Percentiles rank a stretch among this genome's conserved stretches.
Evolutionary conservation across 2,113 vertebrate genomes (phyloP).

Genomic region (Alectura lathami): DNA sequence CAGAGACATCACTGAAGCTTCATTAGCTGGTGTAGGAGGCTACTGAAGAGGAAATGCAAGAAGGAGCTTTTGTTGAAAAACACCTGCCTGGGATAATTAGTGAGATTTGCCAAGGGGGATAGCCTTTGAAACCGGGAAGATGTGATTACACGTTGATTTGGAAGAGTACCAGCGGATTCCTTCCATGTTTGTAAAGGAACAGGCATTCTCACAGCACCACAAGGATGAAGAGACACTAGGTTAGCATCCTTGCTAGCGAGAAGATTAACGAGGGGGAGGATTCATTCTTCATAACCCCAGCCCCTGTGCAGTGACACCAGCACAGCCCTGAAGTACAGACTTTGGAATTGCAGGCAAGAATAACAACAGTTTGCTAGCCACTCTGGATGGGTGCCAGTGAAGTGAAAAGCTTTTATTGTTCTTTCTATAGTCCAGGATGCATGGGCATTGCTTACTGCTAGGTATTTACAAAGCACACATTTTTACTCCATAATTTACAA

Average conservation of each 20-base stretch:
- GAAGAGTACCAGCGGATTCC: neutral
- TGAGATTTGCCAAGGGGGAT: neutral
- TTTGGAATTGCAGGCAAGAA: neutral
- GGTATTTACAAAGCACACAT: neutral
- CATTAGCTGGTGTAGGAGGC: slow-evolving; percentile 28
- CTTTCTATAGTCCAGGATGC: neutral
- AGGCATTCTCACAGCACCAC: neutral
- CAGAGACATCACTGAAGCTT: slow-evolving; percentile 7
- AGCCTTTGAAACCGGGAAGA: neutral
- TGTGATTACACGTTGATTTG: slow-evolving; percentile 19
- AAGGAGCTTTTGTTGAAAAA: slow-evolving; percentile 39
- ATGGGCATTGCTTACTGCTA: neutral
- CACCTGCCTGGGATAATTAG: slow-evolving; percentile 56
- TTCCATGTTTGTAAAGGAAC: neutral
- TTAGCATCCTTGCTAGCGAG: neutral
- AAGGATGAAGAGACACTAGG: neutral
- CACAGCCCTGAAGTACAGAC: neutral
- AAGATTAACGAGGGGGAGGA: neutral
- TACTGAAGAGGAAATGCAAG: neutral
- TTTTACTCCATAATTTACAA: neutral
- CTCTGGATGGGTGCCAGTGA: neutral
- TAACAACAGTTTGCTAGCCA: neutral
- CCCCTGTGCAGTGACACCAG: neutral
- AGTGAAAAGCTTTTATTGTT: neutral
- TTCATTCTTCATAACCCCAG: neutral